phyloP scores from a whole-genome alignment of 2,888 invertebrate species.

The Microctonus aethiopoides region DNA sequence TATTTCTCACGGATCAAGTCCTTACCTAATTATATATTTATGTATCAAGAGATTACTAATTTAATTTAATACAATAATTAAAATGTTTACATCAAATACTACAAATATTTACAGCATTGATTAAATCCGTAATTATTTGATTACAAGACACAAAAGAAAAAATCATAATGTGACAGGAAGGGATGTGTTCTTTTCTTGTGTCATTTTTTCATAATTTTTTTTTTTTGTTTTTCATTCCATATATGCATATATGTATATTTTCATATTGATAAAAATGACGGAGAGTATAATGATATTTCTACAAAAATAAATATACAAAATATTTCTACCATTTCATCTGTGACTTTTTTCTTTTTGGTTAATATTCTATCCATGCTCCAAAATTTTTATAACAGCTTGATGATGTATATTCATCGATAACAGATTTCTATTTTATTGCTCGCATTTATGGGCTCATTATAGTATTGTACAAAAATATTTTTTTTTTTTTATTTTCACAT shows the following conservation, averaged over 20 bases:
- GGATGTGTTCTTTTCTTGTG: conserved; percentile 18
- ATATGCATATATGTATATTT: not conserved
- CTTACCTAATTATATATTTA: too few relatives aligned
- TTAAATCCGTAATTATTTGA: conserved; percentile 46
- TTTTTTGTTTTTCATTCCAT: not conserved
- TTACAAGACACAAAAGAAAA: conserved; percentile 47
- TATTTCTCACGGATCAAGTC: not conserved
- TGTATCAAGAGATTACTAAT: too few relatives aligned
- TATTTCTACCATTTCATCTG: conserved; percentile 34
- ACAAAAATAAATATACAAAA: conserved; percentile 52
- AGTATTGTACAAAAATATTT: conserved; percentile 54
- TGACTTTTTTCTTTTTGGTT: not conserved
- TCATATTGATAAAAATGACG: conserved; percentile 9
- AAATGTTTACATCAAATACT: conserved; percentile 28
- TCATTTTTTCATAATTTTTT: not conserved
- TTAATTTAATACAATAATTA: not conserved
- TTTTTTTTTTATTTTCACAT: conserved; percentile 33
- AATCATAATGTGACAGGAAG: conserved; percentile 34
- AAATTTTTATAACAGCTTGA: conserved; percentile 41
- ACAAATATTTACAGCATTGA: conserved; percentile 51
- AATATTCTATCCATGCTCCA: not conserved
- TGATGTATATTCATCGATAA: conserved; percentile 30
- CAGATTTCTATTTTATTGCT: conserved; percentile 41
- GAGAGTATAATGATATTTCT: conserved; percentile 34
- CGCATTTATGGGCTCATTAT: conserved; percentile 34